Evolutionary conservation across 1,140 invertebrate genomes (phyloP).

Genomic region (Heliconius melpomene): DNA sequence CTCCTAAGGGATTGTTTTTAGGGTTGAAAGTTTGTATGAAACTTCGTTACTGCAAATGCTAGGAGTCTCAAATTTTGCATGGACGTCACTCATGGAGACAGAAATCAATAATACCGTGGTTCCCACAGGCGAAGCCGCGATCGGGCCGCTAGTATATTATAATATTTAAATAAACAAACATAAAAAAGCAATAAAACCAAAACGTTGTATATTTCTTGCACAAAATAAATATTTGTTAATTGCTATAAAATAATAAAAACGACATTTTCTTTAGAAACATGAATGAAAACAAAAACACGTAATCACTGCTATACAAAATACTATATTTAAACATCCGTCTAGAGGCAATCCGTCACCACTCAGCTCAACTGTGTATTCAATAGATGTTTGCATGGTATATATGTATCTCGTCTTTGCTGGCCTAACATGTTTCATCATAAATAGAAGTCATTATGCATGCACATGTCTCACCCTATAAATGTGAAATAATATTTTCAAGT

Average conservation of each 20-base stretch:
- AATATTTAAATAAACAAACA: not conserved
- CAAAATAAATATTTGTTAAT: not conserved
- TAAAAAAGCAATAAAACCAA: not conserved
- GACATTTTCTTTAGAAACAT: not conserved
- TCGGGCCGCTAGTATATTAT: too few species aligned
- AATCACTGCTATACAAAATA: not conserved
- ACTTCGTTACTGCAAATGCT: too few species aligned
- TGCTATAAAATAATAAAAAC: not conserved
- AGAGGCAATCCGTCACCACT: not conserved
- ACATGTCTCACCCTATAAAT: slow-evolving; percentile 14
- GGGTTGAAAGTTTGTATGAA: too few species aligned
- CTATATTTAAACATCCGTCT: not conserved
- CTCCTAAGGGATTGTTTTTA: too few species aligned
- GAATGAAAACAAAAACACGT: not conserved
- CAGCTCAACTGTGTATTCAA: slow-evolving; percentile 13
- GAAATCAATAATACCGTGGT: too few species aligned
- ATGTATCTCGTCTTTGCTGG: slow-evolving; percentile 12
- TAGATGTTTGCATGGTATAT: not conserved
- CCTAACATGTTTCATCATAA: slow-evolving; percentile 29
- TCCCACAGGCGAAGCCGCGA: too few species aligned
- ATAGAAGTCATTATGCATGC: slow-evolving; percentile 34
- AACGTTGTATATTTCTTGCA: not conserved
- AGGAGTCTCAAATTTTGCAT: too few species aligned
- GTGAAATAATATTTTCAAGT: slow-evolving; percentile 2
- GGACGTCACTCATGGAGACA: too few species aligned